These are phyloP conservation scores for Lycorma delicatula DNA, from an alignment of 1,140 invertebrate genomes.

Conservation along the genomic window DNA sequence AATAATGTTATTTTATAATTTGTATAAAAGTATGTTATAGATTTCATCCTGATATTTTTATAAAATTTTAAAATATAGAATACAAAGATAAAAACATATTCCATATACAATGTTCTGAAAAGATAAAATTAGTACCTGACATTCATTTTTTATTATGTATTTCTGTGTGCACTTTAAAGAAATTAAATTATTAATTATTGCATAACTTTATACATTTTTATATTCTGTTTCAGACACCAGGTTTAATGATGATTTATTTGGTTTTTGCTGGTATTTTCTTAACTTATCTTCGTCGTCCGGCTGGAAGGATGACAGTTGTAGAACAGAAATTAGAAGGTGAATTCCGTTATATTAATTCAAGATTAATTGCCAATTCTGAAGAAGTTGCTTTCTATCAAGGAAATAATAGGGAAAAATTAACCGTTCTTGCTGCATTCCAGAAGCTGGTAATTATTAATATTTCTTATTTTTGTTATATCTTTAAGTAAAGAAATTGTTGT, in stretches of 20 bases:
- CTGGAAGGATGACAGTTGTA: constrained; percentile 78
- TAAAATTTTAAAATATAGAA: too few relatives aligned
- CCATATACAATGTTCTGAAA: too few relatives aligned
- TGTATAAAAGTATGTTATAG: too few relatives aligned
- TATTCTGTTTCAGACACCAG: constrained; percentile 83
- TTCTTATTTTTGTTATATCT: too few relatives aligned
- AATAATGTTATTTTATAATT: too few relatives aligned
- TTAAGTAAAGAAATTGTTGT: background rate
- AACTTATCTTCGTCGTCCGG: constrained; percentile 73
- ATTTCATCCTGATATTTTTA: too few relatives aligned
- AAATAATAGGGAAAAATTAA: constrained; percentile 68
- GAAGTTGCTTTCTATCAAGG: constrained; percentile 88
- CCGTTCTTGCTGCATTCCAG: constrained; percentile 77
- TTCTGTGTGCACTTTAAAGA: too few relatives aligned
- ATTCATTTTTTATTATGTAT: too few relatives aligned
- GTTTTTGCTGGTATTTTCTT: constrained; percentile 72
- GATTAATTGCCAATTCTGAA: constrained; percentile 95
- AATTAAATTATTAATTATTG: too few relatives aligned
- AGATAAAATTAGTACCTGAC: too few relatives aligned
- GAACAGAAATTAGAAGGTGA: constrained; percentile 97
- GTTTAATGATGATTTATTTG: constrained; percentile 77
- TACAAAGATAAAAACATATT: too few relatives aligned
- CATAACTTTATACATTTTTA: too few relatives aligned
- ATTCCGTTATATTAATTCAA: constrained; percentile 92
- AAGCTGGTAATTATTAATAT: constrained; percentile 60